These are phyloP conservation scores for Ctenoplectra terminalis DNA, from an alignment of 1,140 invertebrate species.

Conservation along the genomic window DNA sequence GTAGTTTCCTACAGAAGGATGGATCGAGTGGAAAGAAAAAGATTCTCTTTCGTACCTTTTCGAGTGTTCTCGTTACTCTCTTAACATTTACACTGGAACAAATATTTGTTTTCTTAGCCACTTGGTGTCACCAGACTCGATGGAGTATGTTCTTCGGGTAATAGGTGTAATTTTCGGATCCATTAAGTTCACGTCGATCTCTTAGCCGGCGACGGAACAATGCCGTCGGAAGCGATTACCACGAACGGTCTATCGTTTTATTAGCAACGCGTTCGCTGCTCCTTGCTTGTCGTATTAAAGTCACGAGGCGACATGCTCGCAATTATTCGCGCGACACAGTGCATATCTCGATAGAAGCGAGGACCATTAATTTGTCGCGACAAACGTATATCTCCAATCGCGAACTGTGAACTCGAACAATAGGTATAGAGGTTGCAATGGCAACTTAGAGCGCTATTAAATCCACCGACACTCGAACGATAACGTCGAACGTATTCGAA, in stretches of 20 bases:
- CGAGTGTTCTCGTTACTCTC: not conserved
- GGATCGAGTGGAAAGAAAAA: not conserved
- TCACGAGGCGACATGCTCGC: not conserved
- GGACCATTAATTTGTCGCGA: not conserved
- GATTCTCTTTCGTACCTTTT: not conserved
- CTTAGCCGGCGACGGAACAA: not conserved
- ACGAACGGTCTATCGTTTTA: constrained; percentile 5
- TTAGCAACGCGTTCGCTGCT: not conserved
- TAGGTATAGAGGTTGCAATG: not conserved
- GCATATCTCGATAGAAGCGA: not conserved
- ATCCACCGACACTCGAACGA: not conserved
- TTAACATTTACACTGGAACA: not conserved
- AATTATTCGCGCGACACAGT: not conserved
- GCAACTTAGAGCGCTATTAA: too few relatives aligned
- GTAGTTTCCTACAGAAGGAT: not conserved
- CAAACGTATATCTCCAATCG: not conserved
- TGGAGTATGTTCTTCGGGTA: not conserved
- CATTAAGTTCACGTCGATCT: constrained; percentile 20
- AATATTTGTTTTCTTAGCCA: not conserved
- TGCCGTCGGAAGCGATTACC: not conserved
- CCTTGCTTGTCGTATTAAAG: constrained; percentile 5
- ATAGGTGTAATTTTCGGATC: not conserved
- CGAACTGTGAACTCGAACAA: not conserved
- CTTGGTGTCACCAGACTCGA: not conserved
- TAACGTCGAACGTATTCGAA: not conserved